These are phyloP conservation scores for Leptodactylus fuscus DNA, from an alignment of 2,113 vertebrate species.

Conservation along the genomic window DNA sequence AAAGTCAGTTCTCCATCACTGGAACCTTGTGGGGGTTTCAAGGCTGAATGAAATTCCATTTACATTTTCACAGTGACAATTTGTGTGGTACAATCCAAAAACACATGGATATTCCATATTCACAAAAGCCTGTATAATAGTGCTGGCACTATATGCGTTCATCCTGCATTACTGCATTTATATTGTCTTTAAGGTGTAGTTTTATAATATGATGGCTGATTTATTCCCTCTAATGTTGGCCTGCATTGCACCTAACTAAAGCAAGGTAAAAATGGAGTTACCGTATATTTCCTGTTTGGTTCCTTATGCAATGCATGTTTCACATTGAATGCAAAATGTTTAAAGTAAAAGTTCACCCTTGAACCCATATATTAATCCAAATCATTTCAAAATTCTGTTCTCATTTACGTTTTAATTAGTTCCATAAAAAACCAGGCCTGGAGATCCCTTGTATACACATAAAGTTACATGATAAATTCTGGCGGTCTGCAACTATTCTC, in stretches of 20 bases:
- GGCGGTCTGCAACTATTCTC: background rate
- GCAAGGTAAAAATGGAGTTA: background rate
- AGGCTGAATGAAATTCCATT: background rate
- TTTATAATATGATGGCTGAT: background rate
- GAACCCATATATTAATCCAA: background rate
- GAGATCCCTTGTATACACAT: too few relatives aligned
- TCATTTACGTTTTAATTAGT: background rate
- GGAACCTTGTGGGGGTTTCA: too few relatives aligned
- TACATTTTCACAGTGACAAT: too few relatives aligned
- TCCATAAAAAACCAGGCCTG: too few relatives aligned
- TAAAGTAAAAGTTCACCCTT: background rate
- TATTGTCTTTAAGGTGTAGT: background rate
- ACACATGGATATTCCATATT: too few relatives aligned
- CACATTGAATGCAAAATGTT: background rate
- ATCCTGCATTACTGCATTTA: too few relatives aligned
- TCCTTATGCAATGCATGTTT: background rate
- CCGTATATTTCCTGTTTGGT: background rate
- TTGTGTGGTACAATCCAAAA: background rate
- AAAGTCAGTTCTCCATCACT: too few relatives aligned
- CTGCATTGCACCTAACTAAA: background rate
- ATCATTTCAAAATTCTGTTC: background rate
- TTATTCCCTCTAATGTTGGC: background rate
- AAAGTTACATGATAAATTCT: background rate
- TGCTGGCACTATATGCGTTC: conserved; percentile 17
- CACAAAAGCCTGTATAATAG: too few relatives aligned